Evolutionary conservation across 1,140 invertebrate genomes (phyloP).

Genomic region (Lepidurus packardi): DNA sequence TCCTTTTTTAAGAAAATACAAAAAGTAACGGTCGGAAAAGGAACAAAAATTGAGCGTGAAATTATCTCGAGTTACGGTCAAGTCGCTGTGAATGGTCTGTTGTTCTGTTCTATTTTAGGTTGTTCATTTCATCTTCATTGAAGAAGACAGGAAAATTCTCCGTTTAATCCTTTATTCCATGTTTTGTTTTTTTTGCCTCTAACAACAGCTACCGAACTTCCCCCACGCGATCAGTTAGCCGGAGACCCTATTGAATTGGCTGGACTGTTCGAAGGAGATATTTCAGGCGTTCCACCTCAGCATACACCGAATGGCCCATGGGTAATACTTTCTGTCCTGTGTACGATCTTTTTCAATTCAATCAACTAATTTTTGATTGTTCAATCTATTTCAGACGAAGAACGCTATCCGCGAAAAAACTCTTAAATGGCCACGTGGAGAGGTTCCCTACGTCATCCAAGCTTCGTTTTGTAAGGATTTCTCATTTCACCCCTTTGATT

Average conservation of each 20-base stretch:
- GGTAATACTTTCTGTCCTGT: not conserved
- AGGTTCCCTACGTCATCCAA: conserved; percentile 46
- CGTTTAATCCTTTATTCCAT: not conserved
- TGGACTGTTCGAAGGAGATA: conserved; percentile 45
- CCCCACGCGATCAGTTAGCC: conserved; percentile 25
- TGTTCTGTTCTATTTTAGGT: not conserved
- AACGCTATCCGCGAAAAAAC: conserved; percentile 41
- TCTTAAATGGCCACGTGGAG: conserved; percentile 42
- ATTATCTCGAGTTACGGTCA: no score
- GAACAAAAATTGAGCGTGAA: no score
- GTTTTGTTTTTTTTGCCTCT: not conserved
- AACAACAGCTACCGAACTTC: conserved; percentile 27
- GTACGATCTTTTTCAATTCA: not conserved
- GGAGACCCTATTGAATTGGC: conserved; percentile 43
- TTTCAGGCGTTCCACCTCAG: conserved; percentile 34
- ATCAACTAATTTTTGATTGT: not conserved
- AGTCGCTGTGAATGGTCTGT: no score
- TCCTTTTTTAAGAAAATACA: no score
- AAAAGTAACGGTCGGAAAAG: no score
- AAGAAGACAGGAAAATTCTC: not conserved
- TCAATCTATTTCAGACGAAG: conserved; percentile 26
- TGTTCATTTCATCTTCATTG: not conserved
- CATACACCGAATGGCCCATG: not conserved
- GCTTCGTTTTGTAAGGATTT: conserved; percentile 40
- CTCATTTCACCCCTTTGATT: not conserved